A percentile compares a stretch with the other conserved stretches of the same genome.
phyloP scores from a whole-genome alignment of 37 sponge, comb jelly and placozoan species.

The Theonella swinhoei region DNA sequence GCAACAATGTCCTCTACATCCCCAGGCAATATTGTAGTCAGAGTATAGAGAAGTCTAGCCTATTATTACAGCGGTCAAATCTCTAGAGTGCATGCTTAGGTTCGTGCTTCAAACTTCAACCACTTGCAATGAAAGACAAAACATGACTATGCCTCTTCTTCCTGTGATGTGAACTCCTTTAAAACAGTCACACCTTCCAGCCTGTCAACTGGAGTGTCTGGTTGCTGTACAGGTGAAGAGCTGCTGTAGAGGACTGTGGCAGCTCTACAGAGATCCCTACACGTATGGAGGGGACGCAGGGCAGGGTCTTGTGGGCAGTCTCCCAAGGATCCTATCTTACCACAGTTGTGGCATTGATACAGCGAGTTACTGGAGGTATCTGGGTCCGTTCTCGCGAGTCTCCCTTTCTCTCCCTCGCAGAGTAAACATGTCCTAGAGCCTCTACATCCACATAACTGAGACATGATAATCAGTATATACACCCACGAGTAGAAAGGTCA shows the following conservation, averaged over 20 bases:
- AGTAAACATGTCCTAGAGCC: constrained; percentile 71
- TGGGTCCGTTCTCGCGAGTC: neutral
- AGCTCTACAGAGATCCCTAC: neutral
- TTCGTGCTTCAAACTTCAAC: no score
- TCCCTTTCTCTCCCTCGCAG: constrained; percentile 46
- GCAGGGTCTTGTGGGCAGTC: neutral
- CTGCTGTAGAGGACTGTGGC: neutral
- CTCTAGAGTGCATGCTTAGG: no score
- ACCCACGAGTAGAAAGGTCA: no score
- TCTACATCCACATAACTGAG: constrained; percentile 77
- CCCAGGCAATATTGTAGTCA: no score
- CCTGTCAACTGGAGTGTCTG: neutral
- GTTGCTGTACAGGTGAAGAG: neutral
- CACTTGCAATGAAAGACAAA: no score
- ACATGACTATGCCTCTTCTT: constrained; percentile 81
- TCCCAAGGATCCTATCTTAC: constrained; percentile 2
- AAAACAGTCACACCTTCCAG: constrained; percentile 70
- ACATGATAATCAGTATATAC: no score
- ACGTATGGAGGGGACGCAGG: neutral
- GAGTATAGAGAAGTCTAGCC: neutral
- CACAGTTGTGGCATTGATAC: constrained; percentile 55
- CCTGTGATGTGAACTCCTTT: constrained; percentile 67
- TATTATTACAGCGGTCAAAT: no score
- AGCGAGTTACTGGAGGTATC: neutral
- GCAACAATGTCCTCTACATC: neutral